Base-by-base conservation (phyloP, 2,888 invertebrate species). In the Pogonocherus hispidulus region DNA sequence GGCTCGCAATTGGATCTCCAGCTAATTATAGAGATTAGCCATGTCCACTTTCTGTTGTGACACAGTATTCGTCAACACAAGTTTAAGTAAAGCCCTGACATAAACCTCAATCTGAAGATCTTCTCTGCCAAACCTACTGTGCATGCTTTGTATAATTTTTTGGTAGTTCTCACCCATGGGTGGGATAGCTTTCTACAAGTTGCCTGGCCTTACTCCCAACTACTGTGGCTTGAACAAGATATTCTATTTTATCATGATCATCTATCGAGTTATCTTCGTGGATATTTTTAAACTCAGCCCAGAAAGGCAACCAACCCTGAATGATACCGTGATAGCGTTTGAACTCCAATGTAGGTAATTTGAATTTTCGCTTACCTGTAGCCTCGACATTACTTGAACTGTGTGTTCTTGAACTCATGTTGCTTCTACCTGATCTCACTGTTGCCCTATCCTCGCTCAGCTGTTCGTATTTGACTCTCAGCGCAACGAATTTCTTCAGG, bases 1-100 rank as follows among this genome's bases (percentile, higher is more conserved):
- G n/a, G 78, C 76, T 19, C 78, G 56, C 20, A 80, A 62, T 23
- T 80, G 79, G 11, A 73, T 70, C 37, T 80, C 77, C 5, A 81
- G 54, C 56, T 77, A 69, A 66, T 81, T 78, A 68, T 77, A 78
- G 3, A 78, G 16, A 59, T 41, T 23, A 32, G 22, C 2, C 16
- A 56, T 2, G 9, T 56, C 55, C 41, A 56, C 3, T 56, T 56
- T 56, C 1, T 41, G 2, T 22, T 44, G 16, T 0, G 56, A 55
- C 6, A 63, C 5, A 18, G 72, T 63, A 35, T 76, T 78, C 9
- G 69, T 70, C 9, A 80, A 47, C 6, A 81, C 75, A 16, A 81
- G 44, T 37, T 73, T 70, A 16, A 56, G 20, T 3, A 56, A 11
- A 4, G 19, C 55, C 11, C 41, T 19, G 20, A 82, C 60, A 57